Conservation (phyloP, 2,888 invertebrate species). For the Candidula unifasciata region DNA sequence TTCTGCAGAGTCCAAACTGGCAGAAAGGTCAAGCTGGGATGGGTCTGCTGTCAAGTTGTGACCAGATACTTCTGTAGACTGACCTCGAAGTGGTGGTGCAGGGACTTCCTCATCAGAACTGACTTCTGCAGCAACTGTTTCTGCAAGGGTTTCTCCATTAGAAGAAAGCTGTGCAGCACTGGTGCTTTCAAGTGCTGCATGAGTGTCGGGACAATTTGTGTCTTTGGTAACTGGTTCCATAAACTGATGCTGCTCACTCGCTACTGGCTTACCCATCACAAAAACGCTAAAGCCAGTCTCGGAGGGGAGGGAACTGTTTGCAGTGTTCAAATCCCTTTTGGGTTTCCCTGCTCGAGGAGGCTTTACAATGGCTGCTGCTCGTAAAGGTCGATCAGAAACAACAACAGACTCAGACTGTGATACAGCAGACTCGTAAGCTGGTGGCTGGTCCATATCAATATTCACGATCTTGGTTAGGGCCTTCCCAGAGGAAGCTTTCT, state of each 20-base stretch:
- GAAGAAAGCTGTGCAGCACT: constrained; percentile 60
- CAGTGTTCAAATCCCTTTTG: background rate
- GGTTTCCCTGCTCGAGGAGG: constrained; percentile 27
- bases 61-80: constrained; percentile 54
- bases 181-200: constrained; percentile 1
- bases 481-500: constrained; percentile 50
- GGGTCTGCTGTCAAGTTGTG: background rate
- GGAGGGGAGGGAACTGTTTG: too few species aligned
- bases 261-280: background rate
- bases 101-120: constrained; percentile 59
- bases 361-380: background rate
- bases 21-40: constrained; percentile 20
- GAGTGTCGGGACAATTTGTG: too few species aligned
- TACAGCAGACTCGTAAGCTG: constrained; percentile 46
- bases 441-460: constrained; percentile 46
- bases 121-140: constrained; percentile 40
- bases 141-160: constrained; percentile 59
- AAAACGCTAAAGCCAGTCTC: background rate
- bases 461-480: background rate
- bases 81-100: constrained; percentile 62
- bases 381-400: constrained; percentile 2
- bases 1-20: constrained; percentile 45
- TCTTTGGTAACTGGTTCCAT: background rate
- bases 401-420: background rate
- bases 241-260: constrained; percentile 29